phyloP scores from a whole-genome alignment of 2,797 vertebrate genomes.

The Neopelma chrysocephalum region DNA sequence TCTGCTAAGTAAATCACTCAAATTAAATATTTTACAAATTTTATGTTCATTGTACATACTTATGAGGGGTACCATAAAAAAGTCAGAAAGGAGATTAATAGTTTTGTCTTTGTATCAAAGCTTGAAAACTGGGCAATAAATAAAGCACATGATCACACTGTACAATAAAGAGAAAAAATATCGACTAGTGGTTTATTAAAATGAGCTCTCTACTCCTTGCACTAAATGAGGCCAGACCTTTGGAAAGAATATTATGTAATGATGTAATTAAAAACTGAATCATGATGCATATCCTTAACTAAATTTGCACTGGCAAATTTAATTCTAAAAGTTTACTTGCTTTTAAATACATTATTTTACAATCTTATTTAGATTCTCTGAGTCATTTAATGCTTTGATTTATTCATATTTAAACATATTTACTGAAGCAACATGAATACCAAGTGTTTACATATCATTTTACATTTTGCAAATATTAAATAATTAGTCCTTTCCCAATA shows the following conservation, averaged over 20 bases:
- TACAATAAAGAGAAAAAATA: not conserved
- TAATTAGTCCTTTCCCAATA: not conserved
- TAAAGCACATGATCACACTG: not conserved
- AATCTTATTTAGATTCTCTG: not conserved
- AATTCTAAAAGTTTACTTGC: not conserved
- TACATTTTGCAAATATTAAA: not conserved
- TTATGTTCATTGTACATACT: not conserved
- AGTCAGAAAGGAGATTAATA: not conserved
- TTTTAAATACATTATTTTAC: not conserved
- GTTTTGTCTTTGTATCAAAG: not conserved
- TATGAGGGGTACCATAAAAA: not conserved
- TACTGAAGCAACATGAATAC: not conserved
- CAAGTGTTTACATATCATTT: not conserved
- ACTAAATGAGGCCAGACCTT: not conserved
- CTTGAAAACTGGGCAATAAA: not conserved
- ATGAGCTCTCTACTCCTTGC: not conserved
- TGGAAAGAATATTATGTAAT: not conserved
- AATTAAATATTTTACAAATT: not conserved
- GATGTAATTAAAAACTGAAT: not conserved
- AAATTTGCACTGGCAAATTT: not conserved
- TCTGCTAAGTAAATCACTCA: not conserved
- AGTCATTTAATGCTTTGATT: not conserved
- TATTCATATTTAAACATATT: not conserved
- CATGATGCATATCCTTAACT: not conserved
- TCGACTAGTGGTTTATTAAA: not conserved